These are phyloP conservation scores for Ambastaia sidthimunki DNA, from an alignment of 2,797 vertebrate genomes.

Conservation along the genomic window DNA sequence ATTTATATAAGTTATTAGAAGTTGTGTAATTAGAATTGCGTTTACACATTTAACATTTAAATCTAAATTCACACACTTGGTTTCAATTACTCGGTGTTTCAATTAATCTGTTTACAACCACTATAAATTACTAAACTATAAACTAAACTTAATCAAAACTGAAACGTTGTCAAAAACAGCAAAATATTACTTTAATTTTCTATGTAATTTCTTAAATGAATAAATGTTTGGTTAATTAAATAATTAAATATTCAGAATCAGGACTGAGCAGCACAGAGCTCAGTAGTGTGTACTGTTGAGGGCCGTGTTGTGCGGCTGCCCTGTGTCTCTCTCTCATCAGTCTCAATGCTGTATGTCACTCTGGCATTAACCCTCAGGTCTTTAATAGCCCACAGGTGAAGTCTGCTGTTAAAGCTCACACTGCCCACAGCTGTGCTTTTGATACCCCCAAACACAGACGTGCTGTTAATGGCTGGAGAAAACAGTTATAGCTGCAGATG, in stretches of 20 bases:
- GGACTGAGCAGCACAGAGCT: slow-evolving; percentile 9
- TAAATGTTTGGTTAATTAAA: neutral
- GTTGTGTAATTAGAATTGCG: neutral
- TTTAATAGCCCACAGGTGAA: slow-evolving; percentile 66
- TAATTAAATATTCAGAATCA: neutral
- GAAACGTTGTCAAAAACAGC: too few species aligned
- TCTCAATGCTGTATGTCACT: slow-evolving; percentile 57
- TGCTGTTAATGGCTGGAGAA: slow-evolving; percentile 47
- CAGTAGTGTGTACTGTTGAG: slow-evolving; percentile 43
- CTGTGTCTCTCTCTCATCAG: slow-evolving; percentile 52
- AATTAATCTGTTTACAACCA: too few species aligned
- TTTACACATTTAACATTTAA: neutral
- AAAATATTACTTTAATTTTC: too few species aligned
- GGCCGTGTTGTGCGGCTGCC: slow-evolving; percentile 15
- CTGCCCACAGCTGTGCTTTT: slow-evolving; percentile 59
- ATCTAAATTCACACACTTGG: neutral
- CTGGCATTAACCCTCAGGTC: slow-evolving; percentile 61
- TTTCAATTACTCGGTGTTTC: too few species aligned
- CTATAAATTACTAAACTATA: too few species aligned
- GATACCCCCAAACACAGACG: slow-evolving; percentile 46
- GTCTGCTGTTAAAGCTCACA: slow-evolving; percentile 53
- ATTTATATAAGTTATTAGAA: neutral
- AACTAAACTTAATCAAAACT: too few species aligned
- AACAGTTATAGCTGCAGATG: slow-evolving; percentile 37
- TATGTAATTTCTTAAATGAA: neutral